A percentile compares a stretch with the other conserved stretches of the same genome.
phyloP scores from a whole-genome alignment of 2,888 invertebrate genomes.

The Apamea crenata region DNA sequence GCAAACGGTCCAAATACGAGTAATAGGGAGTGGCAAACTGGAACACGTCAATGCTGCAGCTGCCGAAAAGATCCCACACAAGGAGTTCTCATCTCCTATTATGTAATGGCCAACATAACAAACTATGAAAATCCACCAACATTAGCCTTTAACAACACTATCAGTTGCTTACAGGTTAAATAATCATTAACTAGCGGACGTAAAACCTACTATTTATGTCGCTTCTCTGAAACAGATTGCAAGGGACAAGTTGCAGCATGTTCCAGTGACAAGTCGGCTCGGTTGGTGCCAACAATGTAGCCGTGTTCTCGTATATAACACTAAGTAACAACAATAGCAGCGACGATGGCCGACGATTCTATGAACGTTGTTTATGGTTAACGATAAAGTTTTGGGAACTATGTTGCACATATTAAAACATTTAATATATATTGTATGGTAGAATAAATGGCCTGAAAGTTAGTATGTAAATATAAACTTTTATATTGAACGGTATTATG shows the following conservation, averaged over 20 bases:
- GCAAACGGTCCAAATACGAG: neutral
- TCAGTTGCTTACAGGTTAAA: neutral
- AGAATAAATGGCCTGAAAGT: neutral
- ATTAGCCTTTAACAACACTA: neutral
- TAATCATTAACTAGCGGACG: neutral
- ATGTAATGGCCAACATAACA: neutral
- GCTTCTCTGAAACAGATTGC: constrained; percentile 30
- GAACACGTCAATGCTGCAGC: neutral
- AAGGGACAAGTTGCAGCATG: constrained; percentile 42
- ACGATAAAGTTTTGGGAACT: constrained; percentile 2
- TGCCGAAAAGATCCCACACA: neutral
- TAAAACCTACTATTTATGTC: constrained; percentile 6
- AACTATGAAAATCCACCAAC: neutral
- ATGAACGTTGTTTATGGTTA: constrained; percentile 26
- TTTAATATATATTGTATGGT: too few relatives aligned
- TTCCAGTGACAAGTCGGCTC: constrained; percentile 48
- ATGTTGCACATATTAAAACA: neutral
- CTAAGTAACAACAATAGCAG: constrained; percentile 47
- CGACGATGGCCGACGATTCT: constrained; percentile 3
- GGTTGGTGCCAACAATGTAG: constrained; percentile 51
- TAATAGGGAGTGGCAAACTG: neutral
- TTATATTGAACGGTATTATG: neutral
- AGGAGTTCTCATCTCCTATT: neutral
- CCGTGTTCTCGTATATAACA: constrained; percentile 38
- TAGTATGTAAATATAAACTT: neutral